These are phyloP conservation scores for Chloroclystis v-ata DNA, from an alignment of 2,888 invertebrate species.

Conservation along the genomic window DNA sequence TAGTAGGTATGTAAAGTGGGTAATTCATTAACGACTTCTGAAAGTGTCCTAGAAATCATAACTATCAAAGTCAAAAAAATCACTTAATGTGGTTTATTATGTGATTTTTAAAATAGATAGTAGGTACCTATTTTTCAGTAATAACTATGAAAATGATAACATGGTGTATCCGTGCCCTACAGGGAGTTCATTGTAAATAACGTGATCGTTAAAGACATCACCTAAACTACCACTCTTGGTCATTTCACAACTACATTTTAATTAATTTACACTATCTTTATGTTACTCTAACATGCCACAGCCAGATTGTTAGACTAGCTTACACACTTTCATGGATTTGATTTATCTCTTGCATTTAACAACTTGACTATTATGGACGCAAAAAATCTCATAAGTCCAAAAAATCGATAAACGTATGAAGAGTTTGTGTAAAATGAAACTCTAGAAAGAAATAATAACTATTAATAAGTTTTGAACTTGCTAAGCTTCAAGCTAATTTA, in stretches of 20 bases:
- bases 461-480: conserved; percentile 13
- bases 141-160: neutral
- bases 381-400: neutral
- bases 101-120: too few species aligned
- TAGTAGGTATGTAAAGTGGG: too few species aligned
- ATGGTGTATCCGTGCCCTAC: conserved; percentile 13
- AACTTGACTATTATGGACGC: neutral
- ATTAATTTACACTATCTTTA: conserved; percentile 15
- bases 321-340: neutral
- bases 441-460: neutral
- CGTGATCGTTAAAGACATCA: conserved; percentile 12
- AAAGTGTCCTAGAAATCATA: too few species aligned
- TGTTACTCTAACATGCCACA: conserved; percentile 24
- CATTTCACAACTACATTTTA: conserved; percentile 22
- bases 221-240: conserved; percentile 21
- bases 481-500: conserved; percentile 15
- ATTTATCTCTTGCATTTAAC: neutral
- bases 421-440: neutral
- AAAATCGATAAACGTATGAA: neutral
- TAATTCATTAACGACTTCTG: too few species aligned
- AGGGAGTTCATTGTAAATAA: conserved; percentile 19
- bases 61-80: too few species aligned
- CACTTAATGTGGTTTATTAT: too few species aligned
- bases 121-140: too few species aligned
- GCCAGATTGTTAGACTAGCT: conserved; percentile 25